Evolutionary conservation across 2,888 invertebrate genomes (phyloP), one percentile per base, ranked within the genome.

Genomic region (Noctua pronuba): DNA sequence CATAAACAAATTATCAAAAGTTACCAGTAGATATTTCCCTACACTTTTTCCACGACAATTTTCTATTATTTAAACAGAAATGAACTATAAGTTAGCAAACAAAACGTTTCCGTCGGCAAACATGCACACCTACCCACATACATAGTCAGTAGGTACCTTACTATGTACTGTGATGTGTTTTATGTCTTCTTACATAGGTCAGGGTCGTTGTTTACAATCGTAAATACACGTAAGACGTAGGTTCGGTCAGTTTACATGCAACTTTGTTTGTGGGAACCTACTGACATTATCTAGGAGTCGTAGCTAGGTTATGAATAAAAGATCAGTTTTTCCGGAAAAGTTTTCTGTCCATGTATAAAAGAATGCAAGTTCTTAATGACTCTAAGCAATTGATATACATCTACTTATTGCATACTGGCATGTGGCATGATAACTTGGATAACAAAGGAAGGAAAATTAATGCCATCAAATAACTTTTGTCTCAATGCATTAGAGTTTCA

Each of bases 111-210:
- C 75, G 73, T 55, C 58, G 69, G 70, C 13, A 73, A 55, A 69
- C 46, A 46, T 24, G 18, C 55, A 41, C 41, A 79, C 41, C 6
- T 52, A 64, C 60, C 10, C 31, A 68, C 35, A 38, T 38, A 16
- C 11, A 3, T 6, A 62, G 49, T 55, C n/a, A 46, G 28, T 76
- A 68, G 21, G 69, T 84, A 78, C 31, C n/a, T 49, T 49, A 82
- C 77, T 77, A 77, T 76, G 77, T 79, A 73, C 83, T 64, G 58
- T 68, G 80, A 86, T 77, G 78, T 85, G 75, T 86, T 88, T 87
- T 84, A 87, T 84, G 80, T 82, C 81, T 83, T 86, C 74, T 68
- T 82, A 81, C 88, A 83, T 86, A 88, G 89, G 89, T 88, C 88
- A 88, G 79, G 85, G 86, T 80, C 86, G 79, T 52, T 76, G 75